Evolutionary conservation across 1,140 invertebrate genomes (phyloP), one percentile per base, ranked within the genome.

Genomic region (Palaemon carinicauda): DNA sequence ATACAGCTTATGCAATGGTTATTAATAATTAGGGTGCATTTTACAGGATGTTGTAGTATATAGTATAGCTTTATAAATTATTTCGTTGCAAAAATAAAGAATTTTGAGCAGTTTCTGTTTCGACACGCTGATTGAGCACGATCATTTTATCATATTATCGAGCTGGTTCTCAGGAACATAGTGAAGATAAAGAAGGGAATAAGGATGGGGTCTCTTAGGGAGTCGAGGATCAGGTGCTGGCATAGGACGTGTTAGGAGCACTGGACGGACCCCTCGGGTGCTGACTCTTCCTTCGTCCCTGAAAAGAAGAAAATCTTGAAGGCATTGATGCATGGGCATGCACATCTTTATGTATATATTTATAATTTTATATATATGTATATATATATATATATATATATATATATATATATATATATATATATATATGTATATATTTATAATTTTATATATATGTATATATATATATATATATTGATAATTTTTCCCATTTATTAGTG

Each of bases 401-500:
- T n/a, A 3, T 79, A 27, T 79, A 19, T 79, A 19, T 79, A 52
- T 53, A 79, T 79, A 54, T n/a, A 3, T 79, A 27, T 79, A 19
- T 79, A 19, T 79, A 3, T 79, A 19, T 79, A 19, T 79, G 7
- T 79, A 52, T 53, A 79, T 79, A 54, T n/a, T 3, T 79, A 27
- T 79, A n/a, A n/a, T n/a, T n/a, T n/a, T n/a, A n/a, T n/a, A n/a
- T n/a, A n/a, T n/a, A n/a, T n/a, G n/a, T n/a, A n/a, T n/a, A 52
- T 53, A 79, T 79, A 54, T n/a, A 3, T 79, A 27, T 79, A 19
- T 79, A 19, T 79, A n/a, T n/a, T n/a, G n/a, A n/a, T n/a, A n/a
- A n/a, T n/a, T n/a, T n/a, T n/a, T n/a, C n/a, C n/a, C n/a, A n/a
- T n/a, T n/a, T n/a, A n/a, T n/a, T n/a, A n/a, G n/a, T n/a, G n/a